These are phyloP conservation scores for Drosophila monieri DNA, from an alignment of 2,888 invertebrate species.

Conservation along the genomic window DNA sequence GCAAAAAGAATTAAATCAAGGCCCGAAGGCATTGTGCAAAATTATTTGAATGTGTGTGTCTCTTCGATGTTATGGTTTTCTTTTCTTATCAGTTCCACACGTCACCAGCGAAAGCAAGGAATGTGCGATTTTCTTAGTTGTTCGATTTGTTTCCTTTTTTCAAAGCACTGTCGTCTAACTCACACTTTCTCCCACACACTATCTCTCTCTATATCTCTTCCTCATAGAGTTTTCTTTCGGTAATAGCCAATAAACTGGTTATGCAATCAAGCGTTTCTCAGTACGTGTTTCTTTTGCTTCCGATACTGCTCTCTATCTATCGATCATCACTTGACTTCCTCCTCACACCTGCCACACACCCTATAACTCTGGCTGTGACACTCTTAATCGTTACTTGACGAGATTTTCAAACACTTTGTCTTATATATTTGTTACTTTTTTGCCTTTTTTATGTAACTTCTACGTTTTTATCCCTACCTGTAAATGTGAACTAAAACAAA, in stretches of 20 bases:
- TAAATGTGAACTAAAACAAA: conserved; percentile 66
- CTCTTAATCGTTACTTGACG: conserved; percentile 34
- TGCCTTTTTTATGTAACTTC: conserved; percentile 21
- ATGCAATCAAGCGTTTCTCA: conserved; percentile 11
- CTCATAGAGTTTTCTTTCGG: conserved; percentile 22
- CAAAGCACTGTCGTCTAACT: conserved; percentile 33
- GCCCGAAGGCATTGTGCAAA: conserved; percentile 29
- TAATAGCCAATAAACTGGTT: conserved; percentile 31
- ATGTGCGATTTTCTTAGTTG: conserved; percentile 47
- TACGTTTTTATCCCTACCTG: conserved; percentile 45
- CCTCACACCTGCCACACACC: conserved; percentile 8
- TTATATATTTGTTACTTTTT: conserved; percentile 32
- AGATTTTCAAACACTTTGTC: conserved; percentile 26
- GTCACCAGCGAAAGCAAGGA: conserved; percentile 41
- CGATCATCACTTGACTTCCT: conserved; percentile 34
- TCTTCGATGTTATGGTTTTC: conserved; percentile 36
- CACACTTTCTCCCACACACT: conserved; percentile 15
- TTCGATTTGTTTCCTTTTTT: conserved; percentile 39
- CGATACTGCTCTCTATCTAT: conserved; percentile 13
- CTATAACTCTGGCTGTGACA: conserved; percentile 30
- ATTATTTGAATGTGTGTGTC: conserved; percentile 60
- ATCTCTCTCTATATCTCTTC: background rate
- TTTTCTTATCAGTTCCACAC: conserved; percentile 23
- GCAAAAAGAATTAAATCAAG: conserved; percentile 52
- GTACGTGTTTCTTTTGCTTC: conserved; percentile 25